These are phyloP conservation scores for Dipodomys spectabilis DNA, from an alignment of 2,113 vertebrate genomes.

Conservation along the genomic window DNA sequence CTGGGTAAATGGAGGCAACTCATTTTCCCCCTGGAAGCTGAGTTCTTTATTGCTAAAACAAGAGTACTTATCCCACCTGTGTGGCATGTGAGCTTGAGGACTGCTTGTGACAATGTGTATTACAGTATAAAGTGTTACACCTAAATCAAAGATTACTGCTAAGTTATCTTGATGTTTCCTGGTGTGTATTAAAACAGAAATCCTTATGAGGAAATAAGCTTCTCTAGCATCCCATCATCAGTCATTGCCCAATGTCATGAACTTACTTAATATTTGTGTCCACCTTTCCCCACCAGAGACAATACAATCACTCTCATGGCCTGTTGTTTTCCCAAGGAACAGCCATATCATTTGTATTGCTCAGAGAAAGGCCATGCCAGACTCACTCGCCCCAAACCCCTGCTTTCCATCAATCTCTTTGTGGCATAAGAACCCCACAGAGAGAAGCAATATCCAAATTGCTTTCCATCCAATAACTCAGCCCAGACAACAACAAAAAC, in stretches of 20 bases:
- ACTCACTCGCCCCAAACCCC: slow-evolving; percentile 27
- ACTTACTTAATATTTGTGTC: slow-evolving; percentile 60
- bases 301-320: slow-evolving; percentile 47
- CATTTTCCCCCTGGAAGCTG: background rate
- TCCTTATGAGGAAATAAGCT: slow-evolving; percentile 41
- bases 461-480: slow-evolving; percentile 67
- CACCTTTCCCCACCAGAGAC: slow-evolving; percentile 55
- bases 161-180: slow-evolving; percentile 14
- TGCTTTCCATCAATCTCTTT: slow-evolving; percentile 70
- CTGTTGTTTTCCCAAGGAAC: slow-evolving; percentile 60
- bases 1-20: slow-evolving; percentile 17
- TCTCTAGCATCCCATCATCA: background rate
- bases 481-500: slow-evolving; percentile 52
- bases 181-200: slow-evolving; percentile 29
- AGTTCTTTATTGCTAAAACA: background rate
- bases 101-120: background rate
- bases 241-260: slow-evolving; percentile 45
- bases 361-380: slow-evolving; percentile 48
- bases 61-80: background rate
- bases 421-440: slow-evolving; percentile 51
- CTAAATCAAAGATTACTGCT: background rate
- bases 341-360: slow-evolving; percentile 60
- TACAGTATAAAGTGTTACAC: background rate
- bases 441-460: slow-evolving; percentile 69
- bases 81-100: background rate